Evolutionary conservation across 2,113 vertebrate genomes (phyloP), one percentile per base, ranked within the genome.

Genomic region (Pipa parva): DNA sequence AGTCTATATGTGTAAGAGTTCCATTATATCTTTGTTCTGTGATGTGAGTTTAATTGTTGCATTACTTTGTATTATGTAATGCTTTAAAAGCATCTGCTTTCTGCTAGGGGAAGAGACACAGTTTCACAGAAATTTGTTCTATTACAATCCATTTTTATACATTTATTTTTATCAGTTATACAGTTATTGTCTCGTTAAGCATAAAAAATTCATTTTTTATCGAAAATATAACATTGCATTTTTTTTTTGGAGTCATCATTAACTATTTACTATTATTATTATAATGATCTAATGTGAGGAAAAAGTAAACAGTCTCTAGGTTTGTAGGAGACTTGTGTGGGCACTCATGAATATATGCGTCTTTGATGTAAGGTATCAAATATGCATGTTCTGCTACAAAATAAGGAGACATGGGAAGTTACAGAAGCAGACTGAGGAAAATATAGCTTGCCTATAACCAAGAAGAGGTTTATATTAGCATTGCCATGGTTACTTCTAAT

Each of bases 401-500:
- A 60, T 17, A 65, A 48, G 15, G 21, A 33, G 29, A 60, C 24
- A 21, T 48, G 42, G 31, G 31, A 57, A 63, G 58, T 57, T 68
- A 46, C 28, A 46, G 57, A 60, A 59, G 46, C 62, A 59, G 54
- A 37, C 29, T 29, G 58, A 51, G 42, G 49, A 46, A 65, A 52
- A 72, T 57, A 72, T 51, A 51, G 65, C 65, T 58, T 17, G 63
- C 63, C 58, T 59, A 67, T 59, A 68, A 68, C 39, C 28, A 45
- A 69, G 57, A 42, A 27, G 29, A 36, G 66, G 66, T 69, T 69
- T 69, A 51, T 69, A 69, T 60, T 61, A 69, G 48, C 50, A 69
- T 69, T 20, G n/a, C 49, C 66, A 69, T 69, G 66, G 66, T 59
- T 52, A 69, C 66, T 33, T 17, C 48, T 61, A 69, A 69, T 61